These are phyloP conservation scores for Luidia sarsii DNA, from an alignment of 53 echinoderm and acorn worm genomes.

Conservation along the genomic window DNA sequence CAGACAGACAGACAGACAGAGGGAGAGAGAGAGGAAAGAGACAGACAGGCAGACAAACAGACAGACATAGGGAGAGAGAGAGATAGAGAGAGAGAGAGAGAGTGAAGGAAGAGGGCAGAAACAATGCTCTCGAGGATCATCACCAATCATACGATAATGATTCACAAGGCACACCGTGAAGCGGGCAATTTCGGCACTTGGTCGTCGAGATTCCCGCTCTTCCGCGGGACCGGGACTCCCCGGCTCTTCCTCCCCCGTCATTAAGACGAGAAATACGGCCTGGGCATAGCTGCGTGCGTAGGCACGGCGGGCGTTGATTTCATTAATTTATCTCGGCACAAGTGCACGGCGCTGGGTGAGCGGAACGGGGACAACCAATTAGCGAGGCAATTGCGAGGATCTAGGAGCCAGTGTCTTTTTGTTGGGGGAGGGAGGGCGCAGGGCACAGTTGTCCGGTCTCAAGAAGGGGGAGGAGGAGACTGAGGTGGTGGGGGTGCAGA, in stretches of 20 bases:
- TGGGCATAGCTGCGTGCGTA: conserved; percentile 51
- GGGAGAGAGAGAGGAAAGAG: no score
- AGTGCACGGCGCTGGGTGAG: conserved; percentile 7
- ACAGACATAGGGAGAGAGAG: no score
- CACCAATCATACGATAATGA: conserved; percentile 52
- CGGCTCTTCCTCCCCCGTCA: no score
- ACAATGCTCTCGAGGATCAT: no score
- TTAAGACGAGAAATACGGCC: conserved; percentile 12
- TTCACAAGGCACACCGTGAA: conserved; percentile 30
- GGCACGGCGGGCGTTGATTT: conserved; percentile 44
- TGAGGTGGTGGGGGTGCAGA: no score
- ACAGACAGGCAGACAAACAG: no score
- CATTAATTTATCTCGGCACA: conserved; percentile 55
- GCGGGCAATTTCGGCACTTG: conserved; percentile 47
- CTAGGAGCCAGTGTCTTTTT: neutral
- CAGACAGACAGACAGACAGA: no score
- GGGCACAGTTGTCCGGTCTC: no score
- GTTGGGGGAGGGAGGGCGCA: no score
- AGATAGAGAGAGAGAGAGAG: no score
- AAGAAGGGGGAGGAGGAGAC: no score
- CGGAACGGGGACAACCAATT: conserved; percentile 55
- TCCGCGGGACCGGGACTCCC: conserved; percentile 1
- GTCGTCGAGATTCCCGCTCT: conserved; percentile 6
- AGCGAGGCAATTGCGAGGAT: conserved; percentile 25
- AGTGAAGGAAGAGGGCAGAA: no score